Evolutionary conservation across 1,140 invertebrate genomes (phyloP).

Genomic region (Akabosia matsudoensis): DNA sequence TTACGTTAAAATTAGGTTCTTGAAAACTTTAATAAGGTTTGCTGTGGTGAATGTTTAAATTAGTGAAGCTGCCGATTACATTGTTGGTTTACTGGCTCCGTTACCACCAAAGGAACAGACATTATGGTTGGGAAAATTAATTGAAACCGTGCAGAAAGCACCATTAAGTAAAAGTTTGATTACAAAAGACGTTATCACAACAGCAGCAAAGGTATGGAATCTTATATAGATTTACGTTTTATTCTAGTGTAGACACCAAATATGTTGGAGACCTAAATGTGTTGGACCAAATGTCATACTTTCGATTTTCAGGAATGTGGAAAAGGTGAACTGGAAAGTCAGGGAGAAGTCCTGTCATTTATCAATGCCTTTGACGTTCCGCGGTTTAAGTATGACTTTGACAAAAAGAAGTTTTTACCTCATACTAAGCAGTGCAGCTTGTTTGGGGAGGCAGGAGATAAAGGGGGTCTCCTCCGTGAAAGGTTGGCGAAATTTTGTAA

Average conservation of each 20-base stretch:
- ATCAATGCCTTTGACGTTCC: slow-evolving; percentile 79
- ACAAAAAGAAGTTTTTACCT: slow-evolving; percentile 74
- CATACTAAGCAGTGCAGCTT: slow-evolving; percentile 56
- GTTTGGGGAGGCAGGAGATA: slow-evolving; percentile 65
- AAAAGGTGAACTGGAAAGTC: slow-evolving; percentile 66
- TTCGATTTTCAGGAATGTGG: slow-evolving; percentile 61
- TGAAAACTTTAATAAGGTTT: neutral
- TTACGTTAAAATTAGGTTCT: neutral
- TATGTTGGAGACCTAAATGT: neutral
- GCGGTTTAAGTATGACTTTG: slow-evolving; percentile 68
- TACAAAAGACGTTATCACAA: slow-evolving; percentile 66
- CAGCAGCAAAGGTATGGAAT: slow-evolving; percentile 63
- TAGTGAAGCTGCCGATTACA: slow-evolving; percentile 61
- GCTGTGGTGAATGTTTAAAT: neutral
- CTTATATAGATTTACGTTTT: neutral
- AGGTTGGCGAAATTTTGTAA: slow-evolving; percentile 57
- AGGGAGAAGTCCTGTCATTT: slow-evolving; percentile 73
- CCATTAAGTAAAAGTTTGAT: slow-evolving; percentile 67
- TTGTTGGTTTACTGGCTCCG: slow-evolving; percentile 58
- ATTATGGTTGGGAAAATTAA: slow-evolving; percentile 61
- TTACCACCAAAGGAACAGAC: slow-evolving; percentile 57
- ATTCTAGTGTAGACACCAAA: neutral
- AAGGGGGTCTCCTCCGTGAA: slow-evolving; percentile 69
- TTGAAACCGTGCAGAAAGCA: slow-evolving; percentile 68
- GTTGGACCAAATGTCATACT: slow-evolving; percentile 20